A percentile compares a stretch with the other conserved stretches of the same genome.
Evolutionary conservation across 2,113 vertebrate genomes (phyloP).

Genomic region (Sturnus vulgaris): DNA sequence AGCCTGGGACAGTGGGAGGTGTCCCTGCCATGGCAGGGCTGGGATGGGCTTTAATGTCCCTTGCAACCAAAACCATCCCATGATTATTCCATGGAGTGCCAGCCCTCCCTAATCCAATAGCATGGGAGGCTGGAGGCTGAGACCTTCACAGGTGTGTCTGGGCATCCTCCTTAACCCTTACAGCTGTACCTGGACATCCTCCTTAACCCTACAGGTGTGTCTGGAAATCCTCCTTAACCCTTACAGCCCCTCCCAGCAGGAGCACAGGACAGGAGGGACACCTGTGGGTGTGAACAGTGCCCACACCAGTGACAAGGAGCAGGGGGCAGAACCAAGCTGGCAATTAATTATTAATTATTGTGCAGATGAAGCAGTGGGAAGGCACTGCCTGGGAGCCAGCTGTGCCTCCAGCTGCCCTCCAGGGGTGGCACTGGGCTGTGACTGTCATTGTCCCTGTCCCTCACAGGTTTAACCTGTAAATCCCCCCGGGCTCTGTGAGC

Average conservation of each 20-base stretch:
- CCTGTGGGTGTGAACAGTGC: neutral
- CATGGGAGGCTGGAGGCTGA: neutral
- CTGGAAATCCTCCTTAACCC: too few species aligned
- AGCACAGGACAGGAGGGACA: neutral
- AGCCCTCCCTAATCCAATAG: rapidly evolving
- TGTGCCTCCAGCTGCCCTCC: neutral
- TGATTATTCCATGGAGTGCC: neutral
- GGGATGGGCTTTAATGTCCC: too few species aligned
- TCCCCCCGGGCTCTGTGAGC: neutral
- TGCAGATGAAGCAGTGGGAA: neutral
- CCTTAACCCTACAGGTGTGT: neutral
- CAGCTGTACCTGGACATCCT: neutral
- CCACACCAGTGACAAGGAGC: neutral
- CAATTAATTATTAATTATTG: neutral
- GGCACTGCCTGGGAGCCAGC: too few species aligned
- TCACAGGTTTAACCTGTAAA: neutral
- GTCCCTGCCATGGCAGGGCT: too few species aligned
- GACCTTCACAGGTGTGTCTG: neutral
- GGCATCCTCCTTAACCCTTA: too few species aligned
- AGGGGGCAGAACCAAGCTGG: neutral
- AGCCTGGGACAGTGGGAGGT: too few species aligned
- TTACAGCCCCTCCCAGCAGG: neutral
- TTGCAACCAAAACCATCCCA: too few species aligned
- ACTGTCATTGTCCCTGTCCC: neutral
- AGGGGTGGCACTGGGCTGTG: neutral